Percentiles rank a stretch among this genome's conserved stretches.
phyloP scores from a whole-genome alignment of 2,888 invertebrate genomes.

The Rambutsinella grinnellia region DNA sequence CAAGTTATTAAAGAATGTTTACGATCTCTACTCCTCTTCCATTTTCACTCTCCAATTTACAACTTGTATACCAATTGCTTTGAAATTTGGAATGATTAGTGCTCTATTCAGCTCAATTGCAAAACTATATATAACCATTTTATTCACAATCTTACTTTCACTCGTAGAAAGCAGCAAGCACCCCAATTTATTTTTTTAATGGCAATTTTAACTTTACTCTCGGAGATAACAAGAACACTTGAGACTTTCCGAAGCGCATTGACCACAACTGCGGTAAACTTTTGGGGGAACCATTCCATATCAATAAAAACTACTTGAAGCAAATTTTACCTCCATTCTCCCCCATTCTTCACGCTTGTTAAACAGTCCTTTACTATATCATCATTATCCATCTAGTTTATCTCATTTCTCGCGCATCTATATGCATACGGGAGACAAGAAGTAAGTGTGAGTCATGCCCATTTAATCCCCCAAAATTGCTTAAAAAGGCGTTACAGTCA shows the following conservation, averaged over 20 bases:
- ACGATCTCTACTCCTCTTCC: not conserved
- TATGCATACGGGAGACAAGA: conserved; percentile 19
- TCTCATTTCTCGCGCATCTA: conserved; percentile 10
- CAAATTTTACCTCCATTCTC: not conserved
- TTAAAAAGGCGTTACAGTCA: conserved; percentile 12
- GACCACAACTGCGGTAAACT: not conserved
- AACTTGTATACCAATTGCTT: too few relatives aligned
- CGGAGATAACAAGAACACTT: too few relatives aligned
- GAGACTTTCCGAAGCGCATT: not conserved
- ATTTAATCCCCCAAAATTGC: conserved; percentile 44
- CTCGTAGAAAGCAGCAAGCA: too few relatives aligned
- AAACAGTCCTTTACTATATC: not conserved
- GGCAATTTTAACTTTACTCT: too few relatives aligned
- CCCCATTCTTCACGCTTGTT: conserved; percentile 16
- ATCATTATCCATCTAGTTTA: conserved; percentile 14
- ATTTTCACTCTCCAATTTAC: not conserved
- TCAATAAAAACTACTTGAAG: not conserved
- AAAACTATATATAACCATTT: too few relatives aligned
- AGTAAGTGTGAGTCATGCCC: conserved; percentile 33
- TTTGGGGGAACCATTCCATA: not conserved
- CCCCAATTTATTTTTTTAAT: too few relatives aligned
- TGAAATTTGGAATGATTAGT: too few relatives aligned
- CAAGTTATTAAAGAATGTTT: conserved; percentile 1
- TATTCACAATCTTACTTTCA: too few relatives aligned
- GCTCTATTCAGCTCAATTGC: too few relatives aligned